These are phyloP conservation scores for Notiomystis cincta DNA, from an alignment of 2,113 vertebrate genomes.

Conservation along the genomic window DNA sequence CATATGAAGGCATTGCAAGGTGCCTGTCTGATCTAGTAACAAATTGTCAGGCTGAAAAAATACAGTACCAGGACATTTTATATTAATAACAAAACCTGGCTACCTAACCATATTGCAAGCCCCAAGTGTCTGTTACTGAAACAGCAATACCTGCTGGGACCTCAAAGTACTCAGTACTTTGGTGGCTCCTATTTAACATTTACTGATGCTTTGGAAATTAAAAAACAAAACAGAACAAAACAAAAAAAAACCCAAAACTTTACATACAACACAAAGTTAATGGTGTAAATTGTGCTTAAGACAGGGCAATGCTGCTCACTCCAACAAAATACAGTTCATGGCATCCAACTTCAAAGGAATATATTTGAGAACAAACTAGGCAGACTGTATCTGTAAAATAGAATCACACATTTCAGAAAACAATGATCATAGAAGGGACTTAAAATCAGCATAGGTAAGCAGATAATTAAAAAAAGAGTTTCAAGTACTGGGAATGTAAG, in stretches of 20 bases:
- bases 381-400: neutral
- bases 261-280: neutral
- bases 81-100: neutral
- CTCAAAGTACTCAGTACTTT: neutral
- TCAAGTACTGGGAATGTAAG: neutral
- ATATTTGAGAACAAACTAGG: neutral
- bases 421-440: neutral
- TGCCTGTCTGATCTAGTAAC: neutral
- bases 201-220: neutral
- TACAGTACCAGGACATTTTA: neutral
- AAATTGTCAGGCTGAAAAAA: neutral
- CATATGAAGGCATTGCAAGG: neutral
- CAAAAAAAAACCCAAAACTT: neutral
- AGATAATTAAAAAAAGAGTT: neutral
- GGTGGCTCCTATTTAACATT: neutral
- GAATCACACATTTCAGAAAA: neutral
- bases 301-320: neutral
- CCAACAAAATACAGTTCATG: neutral
- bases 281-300: neutral
- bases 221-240: neutral
- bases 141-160: neutral
- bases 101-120: neutral
- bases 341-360: neutral
- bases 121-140: neutral
- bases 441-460: neutral